Evolutionary conservation across 2,888 invertebrate genomes (phyloP).

Genomic region (Sminthurides aquaticus): DNA sequence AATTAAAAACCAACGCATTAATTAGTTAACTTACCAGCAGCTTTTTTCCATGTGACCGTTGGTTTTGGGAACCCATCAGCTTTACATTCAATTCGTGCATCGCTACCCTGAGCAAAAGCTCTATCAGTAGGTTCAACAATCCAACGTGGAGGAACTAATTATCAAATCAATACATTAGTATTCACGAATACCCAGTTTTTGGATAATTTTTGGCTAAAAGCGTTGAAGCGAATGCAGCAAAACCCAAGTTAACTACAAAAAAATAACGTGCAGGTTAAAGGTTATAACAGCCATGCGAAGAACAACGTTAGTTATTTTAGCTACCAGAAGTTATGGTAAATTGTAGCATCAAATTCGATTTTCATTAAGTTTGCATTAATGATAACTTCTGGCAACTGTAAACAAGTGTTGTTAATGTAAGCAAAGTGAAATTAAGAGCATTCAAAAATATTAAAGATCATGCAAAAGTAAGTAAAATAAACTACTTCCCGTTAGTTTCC

Average conservation of each 20-base stretch:
- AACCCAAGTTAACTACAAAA: conserved; percentile 6
- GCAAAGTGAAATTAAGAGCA: no score
- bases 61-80: conserved; percentile 93
- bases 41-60: conserved; percentile 89
- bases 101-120: conserved; percentile 88
- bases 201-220: conserved; percentile 32
- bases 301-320: no score
- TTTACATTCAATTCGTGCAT: conserved; percentile 90
- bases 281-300: no score
- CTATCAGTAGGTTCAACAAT: conserved; percentile 89
- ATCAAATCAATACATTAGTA: conserved; percentile 31
- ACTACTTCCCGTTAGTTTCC: no score
- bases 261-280: no score
- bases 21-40: conserved; percentile 61
- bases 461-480: no score
- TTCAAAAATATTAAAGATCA: no score
- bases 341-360: no score
- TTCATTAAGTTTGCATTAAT: no score
- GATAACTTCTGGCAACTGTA: no score
- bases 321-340: no score
- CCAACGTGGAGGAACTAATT: conserved; percentile 85
- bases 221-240: conserved; percentile 39
- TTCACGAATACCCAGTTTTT: conserved; percentile 13
- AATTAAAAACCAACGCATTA: conserved; percentile 4
- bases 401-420: no score